A percentile compares a stretch with the other conserved stretches of the same genome.
phyloP scores from a whole-genome alignment of 2,888 invertebrate genomes.

The Caenorhabditis imperialis region DNA sequence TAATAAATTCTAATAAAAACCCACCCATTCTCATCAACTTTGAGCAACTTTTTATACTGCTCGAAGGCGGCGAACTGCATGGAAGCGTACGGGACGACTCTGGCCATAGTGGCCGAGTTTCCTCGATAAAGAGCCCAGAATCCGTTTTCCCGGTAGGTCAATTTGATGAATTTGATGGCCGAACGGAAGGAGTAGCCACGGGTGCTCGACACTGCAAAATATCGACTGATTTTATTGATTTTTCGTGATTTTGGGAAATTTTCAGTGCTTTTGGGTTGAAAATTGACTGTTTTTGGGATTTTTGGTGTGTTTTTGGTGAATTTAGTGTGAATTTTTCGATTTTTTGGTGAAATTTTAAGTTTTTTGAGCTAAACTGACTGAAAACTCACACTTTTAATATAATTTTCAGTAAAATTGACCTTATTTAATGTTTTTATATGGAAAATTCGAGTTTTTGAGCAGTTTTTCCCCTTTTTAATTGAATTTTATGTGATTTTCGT shows the following conservation, averaged over 20 bases:
- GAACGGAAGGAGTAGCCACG: conserved; percentile 80
- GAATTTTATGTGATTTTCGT: too few species aligned
- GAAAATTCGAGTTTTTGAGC: background rate
- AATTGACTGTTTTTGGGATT: too few species aligned
- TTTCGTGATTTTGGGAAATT: conserved; percentile 4
- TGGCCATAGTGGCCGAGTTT: conserved; percentile 97
- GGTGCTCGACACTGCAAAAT: conserved; percentile 77
- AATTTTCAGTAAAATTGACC: too few species aligned
- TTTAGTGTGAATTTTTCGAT: too few species aligned
- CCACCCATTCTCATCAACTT: conserved; percentile 72
- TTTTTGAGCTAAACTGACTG: too few species aligned
- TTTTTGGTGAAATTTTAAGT: too few species aligned
- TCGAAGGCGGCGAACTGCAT: conserved; percentile 98
- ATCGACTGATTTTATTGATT: too few species aligned
- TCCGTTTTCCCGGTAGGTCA: conserved; percentile 86
- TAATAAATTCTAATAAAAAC: conserved; percentile 12
- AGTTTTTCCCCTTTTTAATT: too few species aligned
- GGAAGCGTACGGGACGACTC: conserved; percentile 96
- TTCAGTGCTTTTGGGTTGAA: too few species aligned
- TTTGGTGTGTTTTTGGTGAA: too few species aligned
- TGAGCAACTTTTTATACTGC: conserved; percentile 90
- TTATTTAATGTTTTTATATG: too few species aligned
- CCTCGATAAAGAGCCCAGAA: conserved; percentile 87
- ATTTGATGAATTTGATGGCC: conserved; percentile 80
- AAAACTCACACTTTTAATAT: too few species aligned